These are phyloP conservation scores for Tenualosa thibaudeaui DNA, from an alignment of 2,797 vertebrate species.

Conservation along the genomic window DNA sequence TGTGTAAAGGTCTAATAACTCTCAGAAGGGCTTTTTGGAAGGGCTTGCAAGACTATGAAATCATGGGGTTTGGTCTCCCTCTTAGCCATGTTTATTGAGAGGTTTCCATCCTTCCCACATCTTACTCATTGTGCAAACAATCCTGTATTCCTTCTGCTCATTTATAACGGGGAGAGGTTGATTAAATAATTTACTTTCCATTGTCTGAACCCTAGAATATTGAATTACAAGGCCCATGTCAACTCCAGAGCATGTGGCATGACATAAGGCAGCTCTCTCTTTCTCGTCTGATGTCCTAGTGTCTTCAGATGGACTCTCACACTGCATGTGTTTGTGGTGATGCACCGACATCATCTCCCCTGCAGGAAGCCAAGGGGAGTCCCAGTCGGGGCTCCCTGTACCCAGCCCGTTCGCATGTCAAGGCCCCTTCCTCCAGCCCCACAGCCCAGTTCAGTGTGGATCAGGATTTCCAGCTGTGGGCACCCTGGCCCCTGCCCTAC, in stretches of 20 bases:
- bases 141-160: constrained; percentile 65
- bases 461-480: constrained; percentile 17
- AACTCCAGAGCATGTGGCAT: constrained; percentile 54
- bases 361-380: constrained; percentile 36
- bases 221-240: constrained; percentile 65
- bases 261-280: constrained; percentile 59
- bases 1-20: constrained; percentile 52
- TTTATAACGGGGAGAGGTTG: constrained; percentile 63
- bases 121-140: constrained; percentile 77
- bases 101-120: constrained; percentile 67
- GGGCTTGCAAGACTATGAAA: constrained; percentile 68
- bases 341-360: constrained; percentile 25
- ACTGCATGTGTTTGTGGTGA: not conserved
- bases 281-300: not conserved
- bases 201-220: constrained; percentile 68
- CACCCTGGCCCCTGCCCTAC: constrained; percentile 27
- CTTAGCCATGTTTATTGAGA: constrained; percentile 50
- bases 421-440: not conserved
- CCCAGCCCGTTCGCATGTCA: not conserved
- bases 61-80: constrained; percentile 70
- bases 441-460: not conserved
- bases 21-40: constrained; percentile 53
- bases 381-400: not conserved
- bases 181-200: constrained; percentile 69
- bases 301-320: not conserved